A percentile compares a stretch with the other conserved stretches of the same genome.
Conservation (phyloP, 2,113 vertebrate genomes). For the Triplophysa tibetana region DNA sequence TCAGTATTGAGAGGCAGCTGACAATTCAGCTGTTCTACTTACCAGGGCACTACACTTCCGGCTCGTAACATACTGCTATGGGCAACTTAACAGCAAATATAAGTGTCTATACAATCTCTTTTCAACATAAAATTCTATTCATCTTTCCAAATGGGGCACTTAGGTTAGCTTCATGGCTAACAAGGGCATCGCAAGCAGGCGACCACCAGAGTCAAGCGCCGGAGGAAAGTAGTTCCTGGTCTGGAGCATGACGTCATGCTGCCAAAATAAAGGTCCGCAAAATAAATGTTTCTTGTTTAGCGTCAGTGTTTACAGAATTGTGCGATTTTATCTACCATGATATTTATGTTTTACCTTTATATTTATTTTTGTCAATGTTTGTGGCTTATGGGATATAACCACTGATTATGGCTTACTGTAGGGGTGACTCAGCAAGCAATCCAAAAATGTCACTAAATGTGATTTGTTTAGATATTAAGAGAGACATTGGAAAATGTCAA, state of each 20-base stretch:
- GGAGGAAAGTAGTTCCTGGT: slow-evolving; percentile 70
- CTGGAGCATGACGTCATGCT: slow-evolving; percentile 37
- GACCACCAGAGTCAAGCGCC: slow-evolving; percentile 25
- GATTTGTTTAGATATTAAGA: too few relatives aligned
- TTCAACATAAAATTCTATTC: slow-evolving; percentile 58
- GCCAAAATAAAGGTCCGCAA: slow-evolving; percentile 46
- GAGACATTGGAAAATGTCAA: too few relatives aligned
- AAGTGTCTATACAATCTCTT: slow-evolving; percentile 44
- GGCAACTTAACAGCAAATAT: slow-evolving; percentile 38
- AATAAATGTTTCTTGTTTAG: not conserved
- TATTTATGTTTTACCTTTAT: too few relatives aligned
- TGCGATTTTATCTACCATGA: not conserved
- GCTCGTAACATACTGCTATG: slow-evolving; percentile 72
- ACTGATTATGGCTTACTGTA: too few relatives aligned
- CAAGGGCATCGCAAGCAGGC: slow-evolving; percentile 70
- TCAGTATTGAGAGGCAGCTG: not conserved
- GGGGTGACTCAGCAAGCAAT: too few relatives aligned
- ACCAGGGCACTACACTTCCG: slow-evolving; percentile 71
- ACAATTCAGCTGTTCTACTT: slow-evolving; percentile 53
- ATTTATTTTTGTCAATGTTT: too few relatives aligned
- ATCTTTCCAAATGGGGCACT: slow-evolving; percentile 63
- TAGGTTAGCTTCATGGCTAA: slow-evolving; percentile 58
- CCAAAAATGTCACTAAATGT: too few relatives aligned
- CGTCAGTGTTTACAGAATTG: not conserved
- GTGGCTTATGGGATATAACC: too few relatives aligned